These are phyloP conservation scores for Hirtodrosophila histrioides DNA, from an alignment of 2,888 invertebrate species.

Conservation along the genomic window DNA sequence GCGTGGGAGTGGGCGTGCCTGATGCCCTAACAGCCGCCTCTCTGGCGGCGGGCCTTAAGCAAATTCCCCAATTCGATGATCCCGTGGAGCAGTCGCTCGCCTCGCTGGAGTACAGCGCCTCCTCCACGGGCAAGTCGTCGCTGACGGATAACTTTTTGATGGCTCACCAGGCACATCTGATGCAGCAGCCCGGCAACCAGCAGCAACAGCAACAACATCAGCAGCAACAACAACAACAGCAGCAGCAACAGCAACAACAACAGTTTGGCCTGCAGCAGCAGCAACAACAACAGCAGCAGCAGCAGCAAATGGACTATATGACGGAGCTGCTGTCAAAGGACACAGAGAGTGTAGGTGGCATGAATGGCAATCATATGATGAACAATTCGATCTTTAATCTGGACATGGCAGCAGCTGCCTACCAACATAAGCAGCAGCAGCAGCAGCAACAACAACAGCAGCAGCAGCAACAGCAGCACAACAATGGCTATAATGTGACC, in stretches of 20 bases:
- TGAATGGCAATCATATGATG: slow-evolving; percentile 82
- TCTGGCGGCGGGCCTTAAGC: slow-evolving; percentile 80
- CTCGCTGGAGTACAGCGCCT: slow-evolving; percentile 87
- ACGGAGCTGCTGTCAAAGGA: slow-evolving; percentile 81
- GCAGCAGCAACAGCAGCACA: slow-evolving; percentile 71
- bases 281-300: slow-evolving; percentile 77
- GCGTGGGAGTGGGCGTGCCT: slow-evolving; percentile 14
- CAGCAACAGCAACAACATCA: slow-evolving; percentile 82
- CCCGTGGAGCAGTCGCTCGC: slow-evolving; percentile 90
- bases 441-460: slow-evolving; percentile 55
- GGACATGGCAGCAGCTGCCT: slow-evolving; percentile 78
- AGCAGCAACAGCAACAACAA: slow-evolving; percentile 78
- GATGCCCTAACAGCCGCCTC: slow-evolving; percentile 44
- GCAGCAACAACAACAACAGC: slow-evolving; percentile 50
- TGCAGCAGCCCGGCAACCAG: slow-evolving; percentile 75
- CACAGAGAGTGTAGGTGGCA: slow-evolving; percentile 78
- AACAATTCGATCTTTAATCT: slow-evolving; percentile 76
- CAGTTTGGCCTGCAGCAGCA: slow-evolving; percentile 82
- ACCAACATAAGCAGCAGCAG: slow-evolving; percentile 49
- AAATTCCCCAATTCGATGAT: slow-evolving; percentile 86
- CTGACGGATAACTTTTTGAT: slow-evolving; percentile 80
- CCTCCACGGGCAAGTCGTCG: slow-evolving; percentile 81
- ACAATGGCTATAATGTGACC: slow-evolving; percentile 81
- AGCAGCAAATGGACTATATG: slow-evolving; percentile 85
- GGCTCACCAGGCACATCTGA: slow-evolving; percentile 84